phyloP scores from a whole-genome alignment of 2,888 invertebrate genomes.

The Lasioglossum marginatum region DNA sequence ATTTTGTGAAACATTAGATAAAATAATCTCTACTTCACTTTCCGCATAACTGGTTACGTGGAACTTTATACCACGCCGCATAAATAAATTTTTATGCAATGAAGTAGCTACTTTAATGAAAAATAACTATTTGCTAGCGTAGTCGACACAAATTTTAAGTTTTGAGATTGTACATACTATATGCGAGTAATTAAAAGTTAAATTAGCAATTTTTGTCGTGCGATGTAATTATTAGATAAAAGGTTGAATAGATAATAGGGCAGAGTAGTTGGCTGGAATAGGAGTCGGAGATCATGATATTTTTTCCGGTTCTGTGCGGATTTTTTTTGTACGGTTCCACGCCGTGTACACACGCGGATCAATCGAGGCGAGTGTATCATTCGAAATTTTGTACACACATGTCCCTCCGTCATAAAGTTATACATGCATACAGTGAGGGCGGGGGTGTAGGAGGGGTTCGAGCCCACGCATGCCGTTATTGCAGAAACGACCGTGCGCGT shows the following conservation, averaged over 20 bases:
- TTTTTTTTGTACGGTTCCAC: neutral
- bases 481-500: slow-evolving; percentile 51
- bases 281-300: neutral
- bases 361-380: slow-evolving; percentile 39
- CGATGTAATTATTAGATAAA: neutral
- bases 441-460: slow-evolving; percentile 3
- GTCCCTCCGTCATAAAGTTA: slow-evolving; percentile 50
- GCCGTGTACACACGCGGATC: slow-evolving; percentile 12
- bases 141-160: too few relatives aligned
- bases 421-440: slow-evolving; percentile 24
- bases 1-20: neutral
- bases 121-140: too few relatives aligned
- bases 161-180: too few relatives aligned
- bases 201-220: neutral
- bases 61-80: too few relatives aligned
- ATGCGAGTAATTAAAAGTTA: neutral
- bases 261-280: neutral
- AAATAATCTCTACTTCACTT: too few relatives aligned
- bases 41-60: too few relatives aligned
- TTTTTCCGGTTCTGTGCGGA: neutral
- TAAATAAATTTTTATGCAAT: too few relatives aligned
- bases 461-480: slow-evolving; percentile 46
- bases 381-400: slow-evolving; percentile 53
- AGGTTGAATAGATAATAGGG: neutral
- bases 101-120: too few relatives aligned